Evolutionary conservation across 2,113 vertebrate species (phyloP).

Genomic region (Pelecanus crispus): DNA sequence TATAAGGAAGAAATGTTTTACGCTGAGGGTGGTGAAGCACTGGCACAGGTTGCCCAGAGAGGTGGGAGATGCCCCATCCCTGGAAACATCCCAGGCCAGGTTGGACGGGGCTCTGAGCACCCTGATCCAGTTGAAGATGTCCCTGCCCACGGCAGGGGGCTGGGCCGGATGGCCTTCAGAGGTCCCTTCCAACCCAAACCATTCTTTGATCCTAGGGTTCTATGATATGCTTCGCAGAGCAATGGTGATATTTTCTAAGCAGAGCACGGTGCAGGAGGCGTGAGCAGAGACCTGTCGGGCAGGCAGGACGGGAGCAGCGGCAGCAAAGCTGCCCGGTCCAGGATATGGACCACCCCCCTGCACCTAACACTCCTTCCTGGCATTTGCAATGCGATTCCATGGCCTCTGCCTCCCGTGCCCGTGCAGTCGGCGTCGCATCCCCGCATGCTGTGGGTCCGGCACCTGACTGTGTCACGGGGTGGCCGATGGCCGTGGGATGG

Average conservation of each 20-base stretch:
- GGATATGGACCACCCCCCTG: rapidly evolving
- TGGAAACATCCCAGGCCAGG: background rate
- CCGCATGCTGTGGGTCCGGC: background rate
- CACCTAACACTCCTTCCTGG: rapidly evolving
- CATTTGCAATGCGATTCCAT: rapidly evolving
- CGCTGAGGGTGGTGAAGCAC: rapidly evolving
- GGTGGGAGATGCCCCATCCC: background rate
- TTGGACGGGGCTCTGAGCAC: rapidly evolving
- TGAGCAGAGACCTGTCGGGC: background rate
- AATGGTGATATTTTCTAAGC: background rate
- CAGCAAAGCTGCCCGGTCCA: background rate
- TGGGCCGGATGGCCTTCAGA: background rate
- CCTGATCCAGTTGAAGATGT: rapidly evolving
- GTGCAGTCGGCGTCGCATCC: rapidly evolving
- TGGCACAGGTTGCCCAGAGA: background rate
- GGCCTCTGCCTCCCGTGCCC: background rate
- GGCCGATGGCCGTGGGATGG: rapidly evolving
- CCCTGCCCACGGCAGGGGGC: background rate
- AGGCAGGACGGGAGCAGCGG: background rate
- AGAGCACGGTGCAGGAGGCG: rapidly evolving
- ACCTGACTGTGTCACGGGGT: background rate
- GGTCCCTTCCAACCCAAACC: background rate
- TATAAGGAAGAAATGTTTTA: background rate
- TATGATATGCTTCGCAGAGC: rapidly evolving
- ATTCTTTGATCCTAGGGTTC: background rate